Base-by-base conservation (phyloP, 1,140 invertebrate species). In the Cherax destructor region DNA sequence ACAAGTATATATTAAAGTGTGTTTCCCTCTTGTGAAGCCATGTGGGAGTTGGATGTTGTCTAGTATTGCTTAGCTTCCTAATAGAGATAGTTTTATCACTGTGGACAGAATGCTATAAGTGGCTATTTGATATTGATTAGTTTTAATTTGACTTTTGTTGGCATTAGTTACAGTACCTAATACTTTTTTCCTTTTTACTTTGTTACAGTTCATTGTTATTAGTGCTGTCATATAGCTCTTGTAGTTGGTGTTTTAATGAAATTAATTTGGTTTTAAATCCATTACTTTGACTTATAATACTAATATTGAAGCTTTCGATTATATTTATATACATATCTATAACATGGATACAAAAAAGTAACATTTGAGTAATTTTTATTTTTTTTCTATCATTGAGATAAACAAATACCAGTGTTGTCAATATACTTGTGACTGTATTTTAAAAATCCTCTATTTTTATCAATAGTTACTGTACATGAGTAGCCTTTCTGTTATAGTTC, bases 401-500 rank as follows among this genome's bases (percentile, higher is more conserved):
- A 74, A 30, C 24, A 74, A 21, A 74, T 74, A 21, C 69, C 18
- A 74, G n/a, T 74, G 7, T 30, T 74, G n/a, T 21, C 61, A 69
- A 16, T 69, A n/a, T 74, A 74, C 11, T 74, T 74, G 24, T 74
- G 69, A 74, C 6, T 74, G 69, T 74, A 74, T 74, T 24, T 74
- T 74, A 74, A 74, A 74, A 74, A 30, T 6, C 69, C 24, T 4
- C 24, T 24, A 21, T 74, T 74, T 74, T 74, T 24, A 74, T 74
- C 21, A 30, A 74, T 74, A 74, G 69, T 30, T 74, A 49, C 72
- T 72, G 61, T 74, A 72, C 50, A 72, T 50, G 18, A 86, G 83
- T 86, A 76, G 69, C 18, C 59, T 87, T 87, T 78, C n/a, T 79
- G 52, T 78, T 87, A 52, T 24, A 49, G 47, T 56, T 56, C 49